Base-by-base conservation (phyloP, 2,888 invertebrate genomes). In the Biston betularia region DNA sequence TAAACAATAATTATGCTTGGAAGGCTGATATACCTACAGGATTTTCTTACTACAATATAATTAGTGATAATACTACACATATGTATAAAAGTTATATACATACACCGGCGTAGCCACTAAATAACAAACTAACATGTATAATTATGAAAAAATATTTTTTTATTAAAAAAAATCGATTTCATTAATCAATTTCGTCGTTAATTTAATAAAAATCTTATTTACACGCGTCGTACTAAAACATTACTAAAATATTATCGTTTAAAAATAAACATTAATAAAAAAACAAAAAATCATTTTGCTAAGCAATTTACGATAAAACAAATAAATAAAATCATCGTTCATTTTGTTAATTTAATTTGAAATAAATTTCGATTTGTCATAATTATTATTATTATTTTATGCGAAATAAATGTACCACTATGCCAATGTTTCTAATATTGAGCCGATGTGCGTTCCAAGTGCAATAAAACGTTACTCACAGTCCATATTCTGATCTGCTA, bases 181-280 rank as follows among this genome's bases (percentile, higher is more conserved):
- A 42, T 63, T 72, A 70, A 69, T 68, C 50, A 46, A 62, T 65
- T 72, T 67, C 74, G 77, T 74, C 71, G 79, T 82, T 81, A 85
- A 85, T 81, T 89, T 88, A 89, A 90, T 89, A 90, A 90, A 91
- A 91, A 89, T 92, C 92, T 93, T 93, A 93, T 93, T 85, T 93
- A 93, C 93, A 93, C 81, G 79, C 81, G 76, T 73, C 70, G 81
- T 84, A 81, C 76, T 76, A 85, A 89, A 89, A 90, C 85, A 88
- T 88, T 83, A 84, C 24, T 24, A 24, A 24, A 24, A 24, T 24
- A 44, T 79, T 80, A 80, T 82, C 76, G 77, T 76, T 77, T 72
- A 79, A 85, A 79, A 83, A 83, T 83, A 83, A 84, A 48, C 24
- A 65, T 52, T n/a, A n/a, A n/a, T n/a, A n/a, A n/a, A n/a, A 61